Base-by-base conservation (phyloP, 2,113 vertebrate species). In the Rhinoptilus africanus region DNA sequence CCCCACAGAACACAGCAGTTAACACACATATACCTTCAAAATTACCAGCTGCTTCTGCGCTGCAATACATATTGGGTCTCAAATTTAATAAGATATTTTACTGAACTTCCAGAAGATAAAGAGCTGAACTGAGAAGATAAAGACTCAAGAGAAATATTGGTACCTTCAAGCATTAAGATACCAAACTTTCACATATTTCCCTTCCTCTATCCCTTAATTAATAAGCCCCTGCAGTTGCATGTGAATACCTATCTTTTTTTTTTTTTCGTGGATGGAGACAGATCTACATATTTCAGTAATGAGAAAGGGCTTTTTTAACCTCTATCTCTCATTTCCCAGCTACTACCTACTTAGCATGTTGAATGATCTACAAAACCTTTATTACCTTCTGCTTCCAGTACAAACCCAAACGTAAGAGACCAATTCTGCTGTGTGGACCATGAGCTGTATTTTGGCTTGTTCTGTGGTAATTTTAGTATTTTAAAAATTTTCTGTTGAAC, bases 21-120 rank as follows among this genome's bases (percentile, higher is more conserved):
- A 94, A 82, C 60, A 76, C 75, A 95, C 95, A 96, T 79, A 71
- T 45, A 63, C 60, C 50, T 80, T 96, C 80, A 94, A 91, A 96
- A 95, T 94, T 54, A 83, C 82, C 47, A 85, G 43, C 47, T 95
- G 35, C 41, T 95, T 95, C 50, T 16, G 54, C 16, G 5, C 34
- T 53, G 32, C 75, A 86, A 82, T 67, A 62, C 17, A 13, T 66
- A 84, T 8, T 24, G 48, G 5, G 37, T 85, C 63, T 73, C 17
- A 9, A 95, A 92, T 62, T n/a, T 71, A 95, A 51, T 76, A 95
- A 91, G 47, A 51, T 77, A 69, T 91, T 96, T 92, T 78, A 60
- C 62, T 35, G 37, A 85, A 73, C 57, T 94, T 97, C 45, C 60
- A 85, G 74, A 90, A 96, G 53, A 92, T 74, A 87, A 93, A 85